phyloP scores from a whole-genome alignment of 2,888 invertebrate species.

The Ophonus ardosiacus region DNA sequence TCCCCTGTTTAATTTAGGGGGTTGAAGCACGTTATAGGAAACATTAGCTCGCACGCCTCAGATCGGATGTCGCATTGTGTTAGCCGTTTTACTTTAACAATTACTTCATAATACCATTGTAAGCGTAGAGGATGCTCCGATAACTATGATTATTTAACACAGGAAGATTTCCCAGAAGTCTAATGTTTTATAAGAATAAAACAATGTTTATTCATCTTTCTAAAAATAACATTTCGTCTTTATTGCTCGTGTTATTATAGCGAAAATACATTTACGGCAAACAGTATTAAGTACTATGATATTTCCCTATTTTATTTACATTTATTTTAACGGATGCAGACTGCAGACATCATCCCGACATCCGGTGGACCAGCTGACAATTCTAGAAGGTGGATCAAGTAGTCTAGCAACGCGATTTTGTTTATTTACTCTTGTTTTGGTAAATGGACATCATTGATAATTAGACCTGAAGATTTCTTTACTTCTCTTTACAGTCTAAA shows the following conservation, averaged over 20 bases:
- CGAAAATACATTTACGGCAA: too few relatives aligned
- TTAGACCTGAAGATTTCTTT: neutral
- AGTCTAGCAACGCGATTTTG: neutral
- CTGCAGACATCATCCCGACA: neutral
- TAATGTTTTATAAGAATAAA: neutral
- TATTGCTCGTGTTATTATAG: too few relatives aligned
- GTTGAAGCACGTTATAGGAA: slow-evolving; percentile 50
- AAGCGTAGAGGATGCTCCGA: neutral
- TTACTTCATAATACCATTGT: slow-evolving; percentile 58
- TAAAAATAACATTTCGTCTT: neutral
- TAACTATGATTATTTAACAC: neutral
- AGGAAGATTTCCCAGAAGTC: slow-evolving; percentile 12
- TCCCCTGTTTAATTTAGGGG: neutral
- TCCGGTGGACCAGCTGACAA: slow-evolving; percentile 42
- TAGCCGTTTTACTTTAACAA: slow-evolving; percentile 53
- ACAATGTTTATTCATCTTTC: neutral
- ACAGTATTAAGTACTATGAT: too few relatives aligned
- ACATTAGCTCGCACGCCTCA: slow-evolving; percentile 49
- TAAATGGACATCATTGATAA: slow-evolving; percentile 28
- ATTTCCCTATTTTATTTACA: too few relatives aligned
- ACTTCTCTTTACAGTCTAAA: neutral
- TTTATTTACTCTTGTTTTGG: slow-evolving; percentile 38
- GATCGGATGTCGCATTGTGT: slow-evolving; percentile 55
- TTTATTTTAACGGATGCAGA: neutral
- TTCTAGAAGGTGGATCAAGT: slow-evolving; percentile 40